phyloP scores from a whole-genome alignment of 2,113 vertebrate genomes.

The Nothocercus julius region DNA sequence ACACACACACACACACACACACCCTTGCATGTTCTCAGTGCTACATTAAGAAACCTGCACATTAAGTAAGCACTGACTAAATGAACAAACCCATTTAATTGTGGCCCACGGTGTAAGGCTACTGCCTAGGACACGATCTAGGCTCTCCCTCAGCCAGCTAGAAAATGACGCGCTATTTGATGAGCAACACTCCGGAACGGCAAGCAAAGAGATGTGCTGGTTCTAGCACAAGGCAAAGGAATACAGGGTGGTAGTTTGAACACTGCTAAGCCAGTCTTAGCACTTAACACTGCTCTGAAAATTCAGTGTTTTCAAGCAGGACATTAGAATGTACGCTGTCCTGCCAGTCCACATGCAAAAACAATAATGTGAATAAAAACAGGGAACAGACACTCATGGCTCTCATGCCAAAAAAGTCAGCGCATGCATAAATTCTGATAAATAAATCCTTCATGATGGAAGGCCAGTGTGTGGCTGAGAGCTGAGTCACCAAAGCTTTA shows the following conservation, averaged over 20 bases:
- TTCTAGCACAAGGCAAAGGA: not conserved
- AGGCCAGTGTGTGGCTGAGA: not conserved
- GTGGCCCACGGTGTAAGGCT: not conserved
- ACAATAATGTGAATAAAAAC: not conserved
- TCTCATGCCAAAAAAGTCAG: not conserved
- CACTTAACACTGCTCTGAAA: fast-evolving
- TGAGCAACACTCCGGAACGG: not conserved
- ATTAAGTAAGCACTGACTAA: not conserved
- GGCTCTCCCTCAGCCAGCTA: not conserved
- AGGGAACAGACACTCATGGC: not conserved
- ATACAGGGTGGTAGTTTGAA: not conserved
- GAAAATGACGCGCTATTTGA: not conserved
- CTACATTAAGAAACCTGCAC: not conserved
- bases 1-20: not conserved
- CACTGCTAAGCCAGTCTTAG: not conserved
- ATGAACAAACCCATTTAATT: not conserved
- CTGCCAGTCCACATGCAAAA: not conserved
- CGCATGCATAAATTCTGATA: not conserved
- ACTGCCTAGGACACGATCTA: not conserved
- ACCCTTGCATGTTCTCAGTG: not conserved
- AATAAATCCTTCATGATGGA: not conserved
- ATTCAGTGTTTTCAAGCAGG: not conserved
- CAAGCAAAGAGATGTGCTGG: not conserved
- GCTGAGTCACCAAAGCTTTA: not conserved
- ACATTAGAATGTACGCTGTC: not conserved